phyloP scores from a whole-genome alignment of 2,797 vertebrate genomes.

The Luscinia luscinia region DNA sequence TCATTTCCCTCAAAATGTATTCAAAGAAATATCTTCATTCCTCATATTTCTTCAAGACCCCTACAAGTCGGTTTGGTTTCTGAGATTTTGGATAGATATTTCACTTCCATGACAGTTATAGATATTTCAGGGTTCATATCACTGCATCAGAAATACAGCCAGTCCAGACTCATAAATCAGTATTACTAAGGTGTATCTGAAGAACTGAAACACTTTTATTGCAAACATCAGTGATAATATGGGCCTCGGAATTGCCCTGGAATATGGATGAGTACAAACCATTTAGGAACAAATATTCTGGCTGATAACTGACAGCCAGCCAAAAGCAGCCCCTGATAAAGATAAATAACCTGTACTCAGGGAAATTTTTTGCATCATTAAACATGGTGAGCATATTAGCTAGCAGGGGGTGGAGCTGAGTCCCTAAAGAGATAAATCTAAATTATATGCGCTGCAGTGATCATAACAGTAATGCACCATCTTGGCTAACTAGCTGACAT shows the following conservation, averaged over 20 bases:
- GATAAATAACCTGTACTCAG: conserved; percentile 91
- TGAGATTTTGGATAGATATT: conserved; percentile 72
- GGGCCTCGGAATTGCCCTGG: conserved; percentile 74
- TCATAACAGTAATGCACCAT: conserved; percentile 82
- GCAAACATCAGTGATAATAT: conserved; percentile 77
- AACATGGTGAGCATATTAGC: conserved; percentile 91
- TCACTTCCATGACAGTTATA: conserved; percentile 73
- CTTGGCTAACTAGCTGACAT: conserved; percentile 84
- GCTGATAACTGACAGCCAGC: conserved; percentile 82
- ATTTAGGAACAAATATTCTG: conserved; percentile 80
- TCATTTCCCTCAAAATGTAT: conserved; percentile 48
- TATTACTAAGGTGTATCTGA: conserved; percentile 78
- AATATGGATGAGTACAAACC: conserved; percentile 82
- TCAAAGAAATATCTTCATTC: conserved; percentile 59
- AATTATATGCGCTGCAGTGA: conserved; percentile 85
- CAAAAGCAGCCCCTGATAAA: conserved; percentile 84
- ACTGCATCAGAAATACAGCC: conserved; percentile 73
- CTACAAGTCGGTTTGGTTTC: conserved; percentile 49
- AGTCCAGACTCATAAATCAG: conserved; percentile 77
- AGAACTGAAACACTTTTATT: conserved; percentile 76
- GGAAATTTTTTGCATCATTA: conserved; percentile 94
- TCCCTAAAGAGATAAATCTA: conserved; percentile 88
- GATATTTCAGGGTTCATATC: conserved; percentile 76
- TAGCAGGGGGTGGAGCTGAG: conserved; percentile 84
- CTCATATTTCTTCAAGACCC: conserved; percentile 52